A percentile compares a stretch with the other conserved stretches of the same genome.
Evolutionary conservation across 2,797 vertebrate species (phyloP).

Genomic region (Adrianichthys oophorus): DNA sequence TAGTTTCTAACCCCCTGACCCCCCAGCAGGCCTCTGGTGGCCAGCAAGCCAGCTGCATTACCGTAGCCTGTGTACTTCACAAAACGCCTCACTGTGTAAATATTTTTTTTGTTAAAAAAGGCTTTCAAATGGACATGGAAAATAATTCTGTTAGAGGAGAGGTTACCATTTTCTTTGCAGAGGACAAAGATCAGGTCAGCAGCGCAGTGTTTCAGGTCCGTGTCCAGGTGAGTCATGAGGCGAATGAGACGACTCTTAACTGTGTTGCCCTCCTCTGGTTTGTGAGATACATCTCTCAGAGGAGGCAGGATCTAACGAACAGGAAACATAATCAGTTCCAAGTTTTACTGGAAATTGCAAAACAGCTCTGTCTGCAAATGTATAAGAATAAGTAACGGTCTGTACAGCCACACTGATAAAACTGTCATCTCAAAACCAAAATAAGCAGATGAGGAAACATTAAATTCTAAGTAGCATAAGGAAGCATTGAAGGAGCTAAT

Average conservation of each 20-base stretch:
- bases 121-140: too few species aligned
- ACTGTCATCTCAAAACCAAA: too few species aligned
- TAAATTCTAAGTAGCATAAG: too few species aligned
- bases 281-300: conserved; percentile 74
- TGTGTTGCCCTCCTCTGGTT: conserved; percentile 80
- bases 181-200: conserved; percentile 85
- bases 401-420: too few species aligned
- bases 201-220: conserved; percentile 82
- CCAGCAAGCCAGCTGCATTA: conserved; percentile 83
- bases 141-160: neutral
- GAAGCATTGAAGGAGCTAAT: too few species aligned
- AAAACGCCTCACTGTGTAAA: conserved; percentile 76
- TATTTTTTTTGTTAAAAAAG: neutral
- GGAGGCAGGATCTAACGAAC: conserved; percentile 77
- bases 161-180: conserved; percentile 80
- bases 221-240: conserved; percentile 85
- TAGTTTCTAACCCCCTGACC: conserved; percentile 24
- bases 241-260: conserved; percentile 79
- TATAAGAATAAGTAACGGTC: too few species aligned
- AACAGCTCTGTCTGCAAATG: too few species aligned
- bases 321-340: too few species aligned
- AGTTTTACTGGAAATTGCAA: too few species aligned
- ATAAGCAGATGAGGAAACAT: too few species aligned
- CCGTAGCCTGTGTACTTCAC: conserved; percentile 86
- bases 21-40: conserved; percentile 65